Evolutionary conservation across 2,888 invertebrate genomes (phyloP).

Genomic region (Sphecodes monilicornis): DNA sequence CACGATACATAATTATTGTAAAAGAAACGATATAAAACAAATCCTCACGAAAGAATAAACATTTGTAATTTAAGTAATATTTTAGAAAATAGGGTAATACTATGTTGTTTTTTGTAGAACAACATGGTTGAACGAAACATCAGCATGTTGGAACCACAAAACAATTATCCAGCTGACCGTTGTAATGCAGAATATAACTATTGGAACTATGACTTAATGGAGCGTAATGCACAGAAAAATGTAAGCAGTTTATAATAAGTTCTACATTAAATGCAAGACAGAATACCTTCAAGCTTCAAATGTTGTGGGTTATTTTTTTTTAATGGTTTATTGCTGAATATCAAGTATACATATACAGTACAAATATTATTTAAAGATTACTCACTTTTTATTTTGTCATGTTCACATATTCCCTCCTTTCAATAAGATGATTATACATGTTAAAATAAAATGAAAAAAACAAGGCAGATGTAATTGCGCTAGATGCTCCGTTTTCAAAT

Average conservation of each 20-base stretch:
- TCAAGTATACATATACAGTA: neutral
- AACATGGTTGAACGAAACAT: conserved; percentile 76
- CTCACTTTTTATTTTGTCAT: neutral
- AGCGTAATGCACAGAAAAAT: conserved; percentile 56
- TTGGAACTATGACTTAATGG: conserved; percentile 80
- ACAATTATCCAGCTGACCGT: conserved; percentile 75
- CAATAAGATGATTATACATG: neutral
- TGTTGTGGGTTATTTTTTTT: neutral
- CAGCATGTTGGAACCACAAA: conserved; percentile 80
- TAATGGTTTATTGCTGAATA: neutral
- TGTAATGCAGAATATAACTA: conserved; percentile 78
- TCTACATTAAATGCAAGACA: neutral
- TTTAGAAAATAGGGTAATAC: neutral
- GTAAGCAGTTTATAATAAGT: conserved; percentile 50
- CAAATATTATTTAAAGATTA: neutral
- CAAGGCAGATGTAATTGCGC: neutral
- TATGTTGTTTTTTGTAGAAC: conserved; percentile 44
- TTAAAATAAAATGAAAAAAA: neutral
- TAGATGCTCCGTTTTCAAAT: neutral
- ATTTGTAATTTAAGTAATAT: neutral
- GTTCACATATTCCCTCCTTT: neutral
- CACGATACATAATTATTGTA: neutral
- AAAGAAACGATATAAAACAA: neutral
- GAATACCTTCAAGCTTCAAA: neutral
- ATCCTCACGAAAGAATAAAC: neutral